Evolutionary conservation across 2,113 vertebrate genomes (phyloP).

Genomic region (Centropus bengalensis): DNA sequence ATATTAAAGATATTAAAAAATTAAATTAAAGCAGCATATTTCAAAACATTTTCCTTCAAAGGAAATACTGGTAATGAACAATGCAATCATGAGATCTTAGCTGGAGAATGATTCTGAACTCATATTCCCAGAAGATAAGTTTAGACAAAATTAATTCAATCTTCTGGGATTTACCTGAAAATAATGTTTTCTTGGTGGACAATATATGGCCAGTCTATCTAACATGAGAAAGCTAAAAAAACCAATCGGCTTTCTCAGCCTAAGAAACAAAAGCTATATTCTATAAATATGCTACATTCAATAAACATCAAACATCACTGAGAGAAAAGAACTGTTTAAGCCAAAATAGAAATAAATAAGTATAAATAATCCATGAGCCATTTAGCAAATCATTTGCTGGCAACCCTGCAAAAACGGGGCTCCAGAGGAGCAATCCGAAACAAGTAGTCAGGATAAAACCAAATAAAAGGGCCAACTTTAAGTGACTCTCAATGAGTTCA

Average conservation of each 20-base stretch:
- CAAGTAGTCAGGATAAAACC: neutral
- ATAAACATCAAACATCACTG: neutral
- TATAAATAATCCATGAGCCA: neutral
- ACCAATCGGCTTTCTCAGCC: neutral
- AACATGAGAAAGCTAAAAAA: neutral
- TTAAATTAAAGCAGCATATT: neutral
- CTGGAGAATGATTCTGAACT: neutral
- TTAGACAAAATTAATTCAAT: neutral
- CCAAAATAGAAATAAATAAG: neutral
- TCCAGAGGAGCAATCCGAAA: neutral
- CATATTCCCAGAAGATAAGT: neutral
- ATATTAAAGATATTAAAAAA: too few species aligned
- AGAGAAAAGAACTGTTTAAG: neutral
- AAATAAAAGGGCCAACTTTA: neutral
- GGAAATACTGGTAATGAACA: neutral
- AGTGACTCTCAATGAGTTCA: fast-evolving
- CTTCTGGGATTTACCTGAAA: neutral
- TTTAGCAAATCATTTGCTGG: neutral
- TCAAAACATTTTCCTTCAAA: neutral
- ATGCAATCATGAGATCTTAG: neutral
- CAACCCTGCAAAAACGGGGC: neutral
- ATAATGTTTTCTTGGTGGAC: neutral
- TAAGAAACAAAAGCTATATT: neutral
- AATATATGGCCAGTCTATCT: neutral
- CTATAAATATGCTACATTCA: neutral